Evolutionary conservation across 2,113 vertebrate genomes (phyloP).

Genomic region (Potamarius usumacintae): DNA sequence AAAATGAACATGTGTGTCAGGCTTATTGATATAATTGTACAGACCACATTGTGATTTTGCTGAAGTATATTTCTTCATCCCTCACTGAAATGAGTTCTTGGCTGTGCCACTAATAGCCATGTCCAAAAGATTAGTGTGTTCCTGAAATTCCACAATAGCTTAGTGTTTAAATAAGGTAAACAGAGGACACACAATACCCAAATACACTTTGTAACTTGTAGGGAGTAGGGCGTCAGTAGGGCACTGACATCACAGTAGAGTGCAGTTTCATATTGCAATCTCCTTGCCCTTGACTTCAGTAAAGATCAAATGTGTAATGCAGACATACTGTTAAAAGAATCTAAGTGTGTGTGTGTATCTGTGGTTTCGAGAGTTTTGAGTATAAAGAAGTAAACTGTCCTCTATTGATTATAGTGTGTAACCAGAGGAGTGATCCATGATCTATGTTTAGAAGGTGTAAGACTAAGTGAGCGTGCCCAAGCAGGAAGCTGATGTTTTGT

Average conservation of each 20-base stretch:
- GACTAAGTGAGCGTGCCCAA: neutral
- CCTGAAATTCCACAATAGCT: neutral
- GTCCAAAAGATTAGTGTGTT: neutral
- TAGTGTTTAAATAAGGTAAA: neutral
- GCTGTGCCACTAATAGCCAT: neutral
- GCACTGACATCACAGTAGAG: neutral
- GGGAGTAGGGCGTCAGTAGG: neutral
- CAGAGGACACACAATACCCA: neutral
- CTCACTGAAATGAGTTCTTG: neutral
- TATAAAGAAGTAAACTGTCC: neutral
- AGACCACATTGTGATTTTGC: too few relatives aligned
- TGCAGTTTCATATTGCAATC: neutral
- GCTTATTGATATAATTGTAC: neutral
- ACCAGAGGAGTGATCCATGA: conserved; percentile 9
- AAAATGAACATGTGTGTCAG: neutral
- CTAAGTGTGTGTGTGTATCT: conserved; percentile 1
- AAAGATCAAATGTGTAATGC: neutral
- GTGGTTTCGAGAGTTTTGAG: conserved; percentile 28
- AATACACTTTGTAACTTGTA: neutral
- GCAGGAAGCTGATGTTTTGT: neutral
- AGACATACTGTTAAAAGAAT: neutral
- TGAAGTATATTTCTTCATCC: neutral
- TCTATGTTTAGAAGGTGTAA: conserved; percentile 29
- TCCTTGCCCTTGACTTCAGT: neutral
- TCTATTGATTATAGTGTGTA: conserved; percentile 33